Base-by-base conservation (phyloP, 2,888 invertebrate species). In the Epinotia demarniana region DNA sequence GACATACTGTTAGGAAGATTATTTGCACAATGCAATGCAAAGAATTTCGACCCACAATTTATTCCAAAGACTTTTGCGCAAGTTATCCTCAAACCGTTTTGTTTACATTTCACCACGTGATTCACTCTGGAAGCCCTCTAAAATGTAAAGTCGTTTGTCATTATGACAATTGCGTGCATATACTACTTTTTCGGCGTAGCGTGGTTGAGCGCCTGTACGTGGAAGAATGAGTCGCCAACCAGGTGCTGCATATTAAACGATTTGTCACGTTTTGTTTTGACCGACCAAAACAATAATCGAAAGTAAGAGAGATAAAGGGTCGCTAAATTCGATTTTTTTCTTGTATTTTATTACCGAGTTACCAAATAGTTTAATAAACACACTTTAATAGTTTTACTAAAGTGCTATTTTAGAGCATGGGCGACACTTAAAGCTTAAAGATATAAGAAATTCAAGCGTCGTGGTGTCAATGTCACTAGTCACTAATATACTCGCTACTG, bases 21-120 rank as follows among this genome's bases (percentile, higher is more conserved):
- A 13, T 46, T 12, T 46, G 46, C 46, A 46, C 64, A 49, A 64
- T n/a, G 23, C 23, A 49, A 19, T 3, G 23, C 18, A 13, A 16
- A 23, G 23, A 27, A 23, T 16, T 27, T 49, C 23, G 18, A 64
- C 63, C 43, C 23, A 49, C 13, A 49, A 8, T 27, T 13, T 13
- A 5, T 16, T 49, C 3, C 4, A 33, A 49, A 49, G 49, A 13
- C 19, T 23, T 68, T 68, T 58, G 68, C 68, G 58, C 68, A 57
- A 43, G 43, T 68, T 58, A 69, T 69, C 68, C 68, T 58, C 43
- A 68, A 58, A 1, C 13, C 4, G 9, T 16, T 58, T 39, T 58
- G 43, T 68, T 68, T 68, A 68, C 67, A 66, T 13, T 67, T 3
- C 33, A n/a, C 18, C 46, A 46, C n/a, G 39, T 67, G 67, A 67